These are phyloP conservation scores for Mastigias papua DNA, from an alignment of 30 jellyfish, hydroid and myxozoan species.

Conservation along the genomic window DNA sequence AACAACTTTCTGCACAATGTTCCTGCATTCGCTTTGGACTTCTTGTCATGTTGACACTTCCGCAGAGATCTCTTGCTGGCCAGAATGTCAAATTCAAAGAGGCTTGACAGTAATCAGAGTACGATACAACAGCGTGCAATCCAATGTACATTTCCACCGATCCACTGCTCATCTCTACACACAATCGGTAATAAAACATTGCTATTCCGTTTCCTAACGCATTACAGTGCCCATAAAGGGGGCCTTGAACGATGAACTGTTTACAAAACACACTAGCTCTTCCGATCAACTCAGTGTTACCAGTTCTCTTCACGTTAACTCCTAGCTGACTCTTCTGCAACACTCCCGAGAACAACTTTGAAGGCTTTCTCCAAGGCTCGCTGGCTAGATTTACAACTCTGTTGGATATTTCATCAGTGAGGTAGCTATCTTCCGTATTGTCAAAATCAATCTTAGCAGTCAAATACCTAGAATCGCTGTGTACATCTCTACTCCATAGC, in stretches of 20 bases:
- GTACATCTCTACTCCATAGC: constrained; percentile 57
- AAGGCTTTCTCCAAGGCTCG: constrained; percentile 69
- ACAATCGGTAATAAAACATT: constrained; percentile 15
- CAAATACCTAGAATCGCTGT: constrained; percentile 37
- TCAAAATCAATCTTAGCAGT: constrained; percentile 39
- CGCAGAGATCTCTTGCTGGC: constrained; percentile 64
- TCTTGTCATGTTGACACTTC: not conserved
- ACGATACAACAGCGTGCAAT: constrained; percentile 37
- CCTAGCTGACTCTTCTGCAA: constrained; percentile 50
- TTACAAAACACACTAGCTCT: constrained; percentile 32
- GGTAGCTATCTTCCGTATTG: constrained; percentile 15
- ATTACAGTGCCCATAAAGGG: constrained; percentile 23
- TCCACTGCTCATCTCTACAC: constrained; percentile 25
- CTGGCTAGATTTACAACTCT: not conserved
- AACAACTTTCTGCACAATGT: constrained; percentile 27
- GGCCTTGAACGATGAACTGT: constrained; percentile 1
- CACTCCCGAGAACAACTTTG: constrained; percentile 24
- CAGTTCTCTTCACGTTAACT: not conserved
- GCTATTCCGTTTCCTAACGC: constrained; percentile 43
- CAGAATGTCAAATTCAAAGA: constrained; percentile 32
- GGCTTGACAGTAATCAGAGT: constrained; percentile 48
- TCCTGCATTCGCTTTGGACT: constrained; percentile 43
- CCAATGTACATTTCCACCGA: constrained; percentile 32
- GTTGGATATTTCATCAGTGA: constrained; percentile 30
- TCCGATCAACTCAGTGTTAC: not conserved